Conservation (phyloP, 1,140 invertebrate genomes). For the Drosophila sp. region DNA sequence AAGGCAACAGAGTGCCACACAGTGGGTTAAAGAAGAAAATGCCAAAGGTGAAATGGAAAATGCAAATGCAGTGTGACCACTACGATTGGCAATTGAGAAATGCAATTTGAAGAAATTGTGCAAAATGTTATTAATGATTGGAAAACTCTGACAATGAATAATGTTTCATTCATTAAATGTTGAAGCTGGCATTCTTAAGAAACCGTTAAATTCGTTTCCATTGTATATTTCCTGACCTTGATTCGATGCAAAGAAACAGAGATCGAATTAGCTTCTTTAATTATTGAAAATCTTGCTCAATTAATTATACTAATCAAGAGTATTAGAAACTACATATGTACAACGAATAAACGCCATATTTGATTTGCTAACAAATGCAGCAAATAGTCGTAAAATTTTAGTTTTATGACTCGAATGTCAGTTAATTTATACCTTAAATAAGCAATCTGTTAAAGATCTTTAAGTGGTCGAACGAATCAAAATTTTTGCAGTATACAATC, state of each 20-base stretch:
- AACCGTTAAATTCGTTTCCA: background rate
- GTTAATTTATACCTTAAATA: too few species aligned
- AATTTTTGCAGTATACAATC: background rate
- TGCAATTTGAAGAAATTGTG: background rate
- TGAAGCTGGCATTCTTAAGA: background rate
- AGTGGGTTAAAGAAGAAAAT: constrained; percentile 48
- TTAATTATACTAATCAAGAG: too few species aligned
- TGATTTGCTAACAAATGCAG: too few species aligned
- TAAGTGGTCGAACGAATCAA: too few species aligned
- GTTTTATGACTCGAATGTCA: too few species aligned
- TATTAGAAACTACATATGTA: too few species aligned
- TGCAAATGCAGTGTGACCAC: constrained; percentile 56
- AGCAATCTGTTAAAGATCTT: too few species aligned
- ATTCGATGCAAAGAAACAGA: background rate
- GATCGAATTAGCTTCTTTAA: too few species aligned
- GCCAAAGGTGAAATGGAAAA: constrained; percentile 29
- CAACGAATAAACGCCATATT: too few species aligned
- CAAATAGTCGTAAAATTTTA: too few species aligned
- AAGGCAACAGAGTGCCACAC: constrained; percentile 52
- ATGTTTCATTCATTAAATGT: constrained; percentile 4
- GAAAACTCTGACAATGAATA: constrained; percentile 5
- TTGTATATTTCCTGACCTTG: background rate
- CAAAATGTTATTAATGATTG: constrained; percentile 8
- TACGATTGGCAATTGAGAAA: constrained; percentile 26
- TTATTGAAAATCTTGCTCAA: too few species aligned